Base-by-base conservation (phyloP, 2,888 invertebrate genomes). In the Drosophila ustulata region DNA sequence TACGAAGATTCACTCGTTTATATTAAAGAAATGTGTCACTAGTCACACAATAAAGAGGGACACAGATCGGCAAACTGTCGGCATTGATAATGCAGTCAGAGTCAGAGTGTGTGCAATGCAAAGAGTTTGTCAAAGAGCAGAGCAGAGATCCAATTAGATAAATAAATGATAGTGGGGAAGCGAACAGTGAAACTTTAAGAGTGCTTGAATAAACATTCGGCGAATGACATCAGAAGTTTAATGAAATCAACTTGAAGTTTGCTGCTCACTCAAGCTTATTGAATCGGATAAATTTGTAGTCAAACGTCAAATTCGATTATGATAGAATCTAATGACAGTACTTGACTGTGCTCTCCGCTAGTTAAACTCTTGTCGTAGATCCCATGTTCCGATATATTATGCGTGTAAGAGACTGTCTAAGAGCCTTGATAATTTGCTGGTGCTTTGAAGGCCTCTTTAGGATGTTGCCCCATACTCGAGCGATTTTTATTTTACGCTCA, bases 401-500 rank as follows among this genome's bases (percentile, higher is more conserved):
- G 34, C 39, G 26, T 45, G n/a, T 41, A 46, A 46, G 37, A 32
- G 53, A 63, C 30, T 62, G 61, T 37, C 51, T 41, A 69, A 82
- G 67, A 47, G 69, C 52, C 67, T 62, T 75, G 83, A 75, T 88
- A 83, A 82, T 80, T 85, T 83, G 70, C 68, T 57, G 67, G 30
- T 66, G 57, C 18, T 74, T 74, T 68, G 56, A 18, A 30, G 47
- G 59, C 47, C 59, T 61, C 50, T 69, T 45, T 47, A 30, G 52
- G 64, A 66, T 43, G 53, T 30, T 51, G 66, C 52, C 26, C 46
- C 45, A 53, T 62, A 77, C 73, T 77, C 39, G 43, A 75, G 66
- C 74, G 71, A 73, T 75, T 86, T 83, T 75, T 86, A 78, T 87
- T 88, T 80, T 79, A 79, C 77, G 84, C 82, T 88, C 86, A 88